phyloP scores from a whole-genome alignment of 2,113 vertebrate genomes.

The Ptychochromis oligacanthus region DNA sequence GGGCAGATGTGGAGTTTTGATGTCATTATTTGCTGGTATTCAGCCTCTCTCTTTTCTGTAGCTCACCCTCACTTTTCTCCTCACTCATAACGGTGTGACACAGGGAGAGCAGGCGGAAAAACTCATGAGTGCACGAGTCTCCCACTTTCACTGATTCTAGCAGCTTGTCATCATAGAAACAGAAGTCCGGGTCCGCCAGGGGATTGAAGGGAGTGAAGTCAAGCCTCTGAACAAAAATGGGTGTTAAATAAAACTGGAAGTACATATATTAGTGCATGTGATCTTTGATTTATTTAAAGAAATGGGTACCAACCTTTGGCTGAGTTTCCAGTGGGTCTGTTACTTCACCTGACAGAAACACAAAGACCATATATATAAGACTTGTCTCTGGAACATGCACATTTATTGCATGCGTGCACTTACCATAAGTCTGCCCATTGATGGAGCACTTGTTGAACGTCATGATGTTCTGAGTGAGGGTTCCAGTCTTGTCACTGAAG shows the following conservation, averaged over 20 bases:
- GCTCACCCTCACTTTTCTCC: conserved; percentile 88
- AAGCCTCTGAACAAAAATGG: conserved; percentile 73
- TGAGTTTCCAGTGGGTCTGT: conserved; percentile 81
- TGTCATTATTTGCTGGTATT: not conserved
- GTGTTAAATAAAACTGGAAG: not conserved
- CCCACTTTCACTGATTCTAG: conserved; percentile 88
- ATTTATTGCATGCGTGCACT: not conserved
- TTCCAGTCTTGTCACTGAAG: conserved; percentile 94
- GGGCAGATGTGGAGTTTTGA: not conserved
- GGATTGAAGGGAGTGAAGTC: conserved; percentile 91
- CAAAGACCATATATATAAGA: not conserved
- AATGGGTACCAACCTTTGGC: conserved; percentile 77
- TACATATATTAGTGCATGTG: not conserved
- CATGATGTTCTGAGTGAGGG: conserved; percentile 97
- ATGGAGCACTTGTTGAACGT: conserved; percentile 94
- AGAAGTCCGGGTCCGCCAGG: conserved; percentile 85
- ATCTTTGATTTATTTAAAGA: not conserved
- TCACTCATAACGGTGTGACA: conserved; percentile 96
- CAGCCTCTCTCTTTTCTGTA: not conserved
- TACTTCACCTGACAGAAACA: conserved; percentile 82
- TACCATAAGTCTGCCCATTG: conserved; percentile 86
- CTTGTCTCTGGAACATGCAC: not conserved
- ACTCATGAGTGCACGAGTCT: conserved; percentile 84
- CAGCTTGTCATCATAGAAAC: conserved; percentile 88
- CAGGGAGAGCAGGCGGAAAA: conserved; percentile 91